Base-by-base conservation (phyloP, 1,140 invertebrate species). In the Coenobita brevimanus region DNA sequence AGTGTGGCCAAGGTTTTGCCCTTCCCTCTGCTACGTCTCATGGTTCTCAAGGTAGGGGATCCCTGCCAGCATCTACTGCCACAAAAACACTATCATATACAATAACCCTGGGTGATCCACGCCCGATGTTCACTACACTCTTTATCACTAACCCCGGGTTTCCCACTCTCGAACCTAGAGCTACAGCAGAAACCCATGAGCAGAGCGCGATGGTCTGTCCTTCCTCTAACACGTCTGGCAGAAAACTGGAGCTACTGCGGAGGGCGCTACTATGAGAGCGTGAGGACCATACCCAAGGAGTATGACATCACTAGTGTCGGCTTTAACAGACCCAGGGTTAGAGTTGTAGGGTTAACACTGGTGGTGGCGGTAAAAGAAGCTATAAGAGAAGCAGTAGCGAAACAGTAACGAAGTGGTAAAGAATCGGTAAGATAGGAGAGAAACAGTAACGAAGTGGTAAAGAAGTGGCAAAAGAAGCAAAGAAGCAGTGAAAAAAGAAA, bases 31-130 rank as follows among this genome's bases (percentile, higher is more conserved):
- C 50, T 71, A 84, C 62, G 43, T 82, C 21, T 3, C 36, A 33
- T 57, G 27, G 24, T 88, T 91, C 43, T 86, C 87, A 60, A 81
- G 69, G 73, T 91, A 91, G 3, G 90, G 90, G n/a, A 79, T 90
- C 69, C 13, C n/a, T 76, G 3, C 60, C 36, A 80, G 88, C 89
- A 83, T 57, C 64, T 46, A 84, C 54, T 88, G n/a, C n/a, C n/a
- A n/a, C n/a, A n/a, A n/a, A n/a, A n/a, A n/a, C n/a, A n/a, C n/a
- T n/a, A n/a, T n/a, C n/a, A n/a, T n/a, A n/a, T n/a, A n/a, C n/a
- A 57, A 57, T 57, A 57, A 57, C 10, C 54, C 54, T 57, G 54
- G 54, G 54, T 57, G 54, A 57, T 57, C 54, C 54, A 57, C 54
- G n/a, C 54, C 54, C 54, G n/a, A 57, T 57, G 54, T 57, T 57